Evolutionary conservation across 2,888 invertebrate genomes (phyloP), one percentile per base, ranked within the genome.

Genomic region (Troilus luridus): DNA sequence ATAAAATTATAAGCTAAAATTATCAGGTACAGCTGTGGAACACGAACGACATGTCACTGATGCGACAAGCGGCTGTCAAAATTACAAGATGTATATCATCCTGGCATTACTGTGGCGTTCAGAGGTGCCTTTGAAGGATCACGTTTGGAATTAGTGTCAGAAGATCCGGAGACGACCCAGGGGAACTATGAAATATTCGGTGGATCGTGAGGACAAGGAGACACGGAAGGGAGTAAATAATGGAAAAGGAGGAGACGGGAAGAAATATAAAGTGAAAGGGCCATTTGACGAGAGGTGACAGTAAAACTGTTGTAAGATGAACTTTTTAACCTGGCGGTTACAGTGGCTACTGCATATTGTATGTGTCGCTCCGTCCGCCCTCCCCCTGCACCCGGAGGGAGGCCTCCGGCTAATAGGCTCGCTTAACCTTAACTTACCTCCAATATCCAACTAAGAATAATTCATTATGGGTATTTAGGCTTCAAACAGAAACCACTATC

Each of bases 71-170:
- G 41, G 41, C 41, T 41, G 41, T 41, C 41, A 41, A 41, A 41
- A 64, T 72, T 27, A 27, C 72, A 27, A 72, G 62, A 27, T 72
- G 72, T 14, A 72, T 72, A 19, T 77, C 27, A 24, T 67, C 17
- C 24, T 19, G 5, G 12, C 2, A 24, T 8, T 41, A 17, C 72
- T 7, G 27, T 24, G n/a, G 11, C 10, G 0, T 64, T n/a, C n/a
- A n/a, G 67, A 67, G 67, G 54, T 11, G 54, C n/a, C 85, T 85
- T 85, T 85, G 56, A 56, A 85, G n/a, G 56, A 85, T n/a, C 85
- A 85, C 85, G 85, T 85, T 85, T 85, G 56, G 85, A 85, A 85
- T 85, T 85, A 85, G 85, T 85, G 85, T 58, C 85, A 85, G 85
- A n/a, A 11, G 85, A 41, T 3, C 54, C 19, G 81, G 2, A 54